These are phyloP conservation scores for Chironomus tentans DNA, from an alignment of 2,888 invertebrate genomes.

Conservation along the genomic window DNA sequence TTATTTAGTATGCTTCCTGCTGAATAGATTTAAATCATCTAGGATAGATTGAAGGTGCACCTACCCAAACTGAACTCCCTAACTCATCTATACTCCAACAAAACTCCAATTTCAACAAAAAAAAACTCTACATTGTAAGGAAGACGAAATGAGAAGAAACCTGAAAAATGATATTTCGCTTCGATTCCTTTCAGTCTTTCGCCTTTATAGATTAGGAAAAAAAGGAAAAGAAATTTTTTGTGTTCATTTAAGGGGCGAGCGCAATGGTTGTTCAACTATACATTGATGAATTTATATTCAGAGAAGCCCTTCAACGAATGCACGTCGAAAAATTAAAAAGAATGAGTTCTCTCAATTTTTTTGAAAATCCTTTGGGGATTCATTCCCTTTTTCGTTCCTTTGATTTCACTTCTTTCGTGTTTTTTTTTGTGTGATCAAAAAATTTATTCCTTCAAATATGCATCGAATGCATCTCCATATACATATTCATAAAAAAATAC, in stretches of 20 bases:
- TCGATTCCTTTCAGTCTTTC: background rate
- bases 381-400: background rate
- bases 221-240: background rate
- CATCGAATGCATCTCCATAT: background rate
- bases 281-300: too few relatives aligned
- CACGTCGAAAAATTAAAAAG: too few relatives aligned
- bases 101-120: too few relatives aligned
- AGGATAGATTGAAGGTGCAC: too few relatives aligned
- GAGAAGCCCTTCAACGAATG: too few relatives aligned
- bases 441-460: background rate
- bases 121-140: too few relatives aligned
- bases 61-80: too few relatives aligned
- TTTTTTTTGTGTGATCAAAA: background rate
- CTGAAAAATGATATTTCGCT: constrained; percentile 21
- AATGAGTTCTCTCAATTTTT: too few relatives aligned
- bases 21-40: too few relatives aligned
- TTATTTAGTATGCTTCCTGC: too few relatives aligned
- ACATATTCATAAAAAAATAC: background rate
- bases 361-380: background rate
- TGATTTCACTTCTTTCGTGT: too few relatives aligned
- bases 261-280: background rate
- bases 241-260: background rate
- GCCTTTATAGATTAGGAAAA: background rate
- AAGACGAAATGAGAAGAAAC: background rate
- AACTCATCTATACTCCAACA: too few relatives aligned